A percentile compares a stretch with the other conserved stretches of the same genome.
Conservation (phyloP, 2,888 invertebrate genomes). For the Pandemis cinnamomeana region DNA sequence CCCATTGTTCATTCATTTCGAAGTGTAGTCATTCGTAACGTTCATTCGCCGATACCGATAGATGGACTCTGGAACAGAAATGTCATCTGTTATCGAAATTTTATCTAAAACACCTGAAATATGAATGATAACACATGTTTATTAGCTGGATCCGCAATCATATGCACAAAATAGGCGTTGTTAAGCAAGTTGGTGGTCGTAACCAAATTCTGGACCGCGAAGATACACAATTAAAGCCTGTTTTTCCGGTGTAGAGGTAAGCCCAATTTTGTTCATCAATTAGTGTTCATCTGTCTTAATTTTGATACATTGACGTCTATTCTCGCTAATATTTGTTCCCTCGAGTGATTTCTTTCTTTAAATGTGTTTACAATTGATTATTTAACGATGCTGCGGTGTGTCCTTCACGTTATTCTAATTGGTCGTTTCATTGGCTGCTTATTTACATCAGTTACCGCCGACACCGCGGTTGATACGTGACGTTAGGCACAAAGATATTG, state of each 20-base stretch:
- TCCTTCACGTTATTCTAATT: slow-evolving; percentile 35
- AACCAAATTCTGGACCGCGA: slow-evolving; percentile 47
- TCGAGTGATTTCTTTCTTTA: neutral
- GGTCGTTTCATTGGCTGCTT: slow-evolving; percentile 21
- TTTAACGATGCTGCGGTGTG: slow-evolving; percentile 24
- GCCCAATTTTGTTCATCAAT: slow-evolving; percentile 42
- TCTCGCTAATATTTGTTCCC: neutral
- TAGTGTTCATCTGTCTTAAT: slow-evolving; percentile 29
- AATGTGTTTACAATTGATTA: slow-evolving; percentile 17
- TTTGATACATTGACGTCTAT: neutral
- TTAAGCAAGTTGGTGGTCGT: slow-evolving; percentile 48
- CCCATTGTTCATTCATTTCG: too few species aligned
- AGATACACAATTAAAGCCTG: slow-evolving; percentile 44
- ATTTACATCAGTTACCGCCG: slow-evolving; percentile 28
- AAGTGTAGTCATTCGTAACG: too few species aligned
- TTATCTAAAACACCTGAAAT: slow-evolving; percentile 71
- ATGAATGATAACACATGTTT: slow-evolving; percentile 75
- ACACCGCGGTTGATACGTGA: slow-evolving; percentile 55
- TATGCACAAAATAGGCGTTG: slow-evolving; percentile 56
- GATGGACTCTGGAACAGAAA: slow-evolving; percentile 41
- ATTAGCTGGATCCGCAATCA: slow-evolving; percentile 51
- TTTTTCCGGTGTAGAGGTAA: slow-evolving; percentile 64
- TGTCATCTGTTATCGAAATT: slow-evolving; percentile 61
- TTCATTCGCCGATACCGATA: too few species aligned
- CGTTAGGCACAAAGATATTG: slow-evolving; percentile 61